Base-by-base conservation (phyloP, 2,888 invertebrate genomes). In the Aphrophora alni region DNA sequence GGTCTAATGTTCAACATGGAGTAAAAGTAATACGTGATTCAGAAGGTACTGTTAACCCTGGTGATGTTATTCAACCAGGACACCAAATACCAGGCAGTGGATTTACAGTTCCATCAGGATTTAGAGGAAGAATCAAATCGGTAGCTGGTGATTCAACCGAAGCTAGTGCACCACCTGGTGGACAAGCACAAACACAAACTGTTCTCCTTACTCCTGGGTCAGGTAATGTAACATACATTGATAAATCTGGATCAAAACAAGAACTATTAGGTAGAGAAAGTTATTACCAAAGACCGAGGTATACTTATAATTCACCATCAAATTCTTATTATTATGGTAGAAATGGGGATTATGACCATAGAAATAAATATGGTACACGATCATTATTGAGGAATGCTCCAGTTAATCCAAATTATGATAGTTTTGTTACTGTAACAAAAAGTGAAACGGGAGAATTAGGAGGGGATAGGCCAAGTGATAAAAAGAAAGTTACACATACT, bases 351-450 rank as follows among this genome's bases (percentile, higher is more conserved):
- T 51, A 28, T 27, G 68, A 73, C 68, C 68, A 68, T 24, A 79
- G 69, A 59, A 79, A 79, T 38, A 79, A 38, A 38, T 74, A 79
- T 25, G 78, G 78, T 24, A 79, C 75, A 71, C 70, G 78, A 21
- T 51, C 79, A 51, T 70, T 71, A n/a, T 17, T 71, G 26, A 82
- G 77, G 68, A 69, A 25, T 70, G 25, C 75, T 38, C 77, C 75
- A 24, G 14, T 70, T 51, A 78, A 76, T 38, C 75, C 77, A 21
- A 82, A 79, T n/a, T 89, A 90, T 17, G 92, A 93, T 78, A 92
- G 92, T 85, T 96, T 94, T 87, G 92, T 95, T 2, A 94, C 95
- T 0, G 93, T 95, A 5, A 94, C 95, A 0, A 95, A 94, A 87
- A 95, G 95, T 1, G 93, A 95, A 76, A 93, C 95, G 0, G 94